Conservation (phyloP, 2,797 vertebrate genomes). For the Microtus agrestis region DNA sequence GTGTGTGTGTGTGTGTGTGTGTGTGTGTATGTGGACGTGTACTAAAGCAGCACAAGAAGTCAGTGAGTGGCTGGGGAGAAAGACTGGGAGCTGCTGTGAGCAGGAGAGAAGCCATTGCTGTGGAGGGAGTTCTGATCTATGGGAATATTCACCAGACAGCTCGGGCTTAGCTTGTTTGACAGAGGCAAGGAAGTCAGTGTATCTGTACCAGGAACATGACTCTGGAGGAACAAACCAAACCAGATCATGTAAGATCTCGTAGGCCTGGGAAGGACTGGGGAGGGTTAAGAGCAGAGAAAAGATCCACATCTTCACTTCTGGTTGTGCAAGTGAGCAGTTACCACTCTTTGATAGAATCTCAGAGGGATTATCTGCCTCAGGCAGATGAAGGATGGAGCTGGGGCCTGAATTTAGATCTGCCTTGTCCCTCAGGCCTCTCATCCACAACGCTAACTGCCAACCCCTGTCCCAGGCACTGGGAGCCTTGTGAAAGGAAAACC, state of each 20-base stretch:
- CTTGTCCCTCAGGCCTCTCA: neutral
- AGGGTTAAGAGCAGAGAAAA: neutral
- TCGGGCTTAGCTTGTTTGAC: neutral
- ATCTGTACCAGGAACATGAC: neutral
- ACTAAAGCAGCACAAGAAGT: neutral
- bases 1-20: neutral
- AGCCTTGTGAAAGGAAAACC: neutral
- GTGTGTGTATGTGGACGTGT: neutral
- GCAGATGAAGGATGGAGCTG: neutral
- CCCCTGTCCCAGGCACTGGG: neutral
- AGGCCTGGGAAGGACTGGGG: neutral
- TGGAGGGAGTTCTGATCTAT: neutral
- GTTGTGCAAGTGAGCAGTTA: neutral
- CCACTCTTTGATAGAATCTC: neutral
- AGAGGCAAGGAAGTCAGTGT: neutral
- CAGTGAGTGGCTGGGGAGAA: neutral
- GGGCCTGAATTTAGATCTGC: neutral
- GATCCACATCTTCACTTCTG: neutral
- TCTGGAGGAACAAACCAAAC: neutral
- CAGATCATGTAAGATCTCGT: neutral
- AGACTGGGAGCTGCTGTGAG: neutral
- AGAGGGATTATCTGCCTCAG: neutral
- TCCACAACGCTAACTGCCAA: neutral
- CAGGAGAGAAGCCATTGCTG: neutral
- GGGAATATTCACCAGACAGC: neutral